Evolutionary conservation across 1,140 invertebrate genomes (phyloP).

Genomic region (Magallana angulata): DNA sequence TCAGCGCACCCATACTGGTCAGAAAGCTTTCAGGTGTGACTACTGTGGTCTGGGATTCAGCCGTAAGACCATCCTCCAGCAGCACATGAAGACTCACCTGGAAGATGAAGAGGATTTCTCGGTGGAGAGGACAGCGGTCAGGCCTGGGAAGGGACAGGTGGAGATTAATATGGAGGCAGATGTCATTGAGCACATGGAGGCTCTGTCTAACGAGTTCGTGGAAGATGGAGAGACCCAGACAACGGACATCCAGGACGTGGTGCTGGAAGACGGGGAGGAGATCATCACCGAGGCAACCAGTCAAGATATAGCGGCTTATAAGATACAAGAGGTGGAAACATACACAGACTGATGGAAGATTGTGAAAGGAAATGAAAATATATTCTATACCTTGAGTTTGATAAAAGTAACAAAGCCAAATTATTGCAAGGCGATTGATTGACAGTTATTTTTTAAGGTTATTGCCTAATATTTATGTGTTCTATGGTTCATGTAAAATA

Average conservation of each 20-base stretch:
- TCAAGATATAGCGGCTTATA: not conserved
- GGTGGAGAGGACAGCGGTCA: constrained; percentile 26
- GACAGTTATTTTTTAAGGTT: no score
- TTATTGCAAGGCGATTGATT: no score
- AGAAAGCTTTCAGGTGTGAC: constrained; percentile 55
- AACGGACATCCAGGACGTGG: not conserved
- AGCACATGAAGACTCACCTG: constrained; percentile 57
- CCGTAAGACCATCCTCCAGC: constrained; percentile 52
- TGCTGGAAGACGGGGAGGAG: constrained; percentile 27
- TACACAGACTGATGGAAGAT: not conserved
- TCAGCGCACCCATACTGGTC: constrained; percentile 68
- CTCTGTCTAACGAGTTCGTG: constrained; percentile 26
- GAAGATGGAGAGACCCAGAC: constrained; percentile 5
- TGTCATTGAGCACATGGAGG: constrained; percentile 37
- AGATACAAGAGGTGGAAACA: no score
- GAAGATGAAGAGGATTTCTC: constrained; percentile 50
- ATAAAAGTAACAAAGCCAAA: no score
- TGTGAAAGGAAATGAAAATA: not conserved
- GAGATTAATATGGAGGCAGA: constrained; percentile 36
- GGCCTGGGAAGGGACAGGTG: not conserved
- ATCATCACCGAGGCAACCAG: constrained; percentile 32
- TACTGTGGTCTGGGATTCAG: constrained; percentile 59
- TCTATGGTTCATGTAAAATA: no score
- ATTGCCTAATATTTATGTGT: no score
- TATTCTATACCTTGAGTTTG: no score